Evolutionary conservation across 2,113 vertebrate genomes (phyloP).

Genomic region (Coptodon rendalli): DNA sequence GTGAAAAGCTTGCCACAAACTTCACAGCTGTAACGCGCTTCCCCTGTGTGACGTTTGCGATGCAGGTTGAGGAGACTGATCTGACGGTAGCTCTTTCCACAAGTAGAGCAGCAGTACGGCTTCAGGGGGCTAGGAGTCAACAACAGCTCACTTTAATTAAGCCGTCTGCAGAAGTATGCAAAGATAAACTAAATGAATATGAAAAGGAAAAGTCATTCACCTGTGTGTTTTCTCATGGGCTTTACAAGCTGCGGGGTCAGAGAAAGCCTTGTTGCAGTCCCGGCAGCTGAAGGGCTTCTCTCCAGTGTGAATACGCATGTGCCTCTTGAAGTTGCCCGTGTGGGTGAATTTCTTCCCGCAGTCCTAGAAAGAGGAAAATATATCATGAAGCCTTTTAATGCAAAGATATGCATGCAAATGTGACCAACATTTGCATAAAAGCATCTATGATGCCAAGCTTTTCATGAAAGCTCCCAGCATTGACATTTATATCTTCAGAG

Average conservation of each 20-base stretch:
- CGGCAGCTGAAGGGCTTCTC: constrained; percentile 95
- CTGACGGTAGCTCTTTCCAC: constrained; percentile 95
- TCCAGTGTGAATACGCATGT: constrained; percentile 96
- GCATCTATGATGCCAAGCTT: neutral
- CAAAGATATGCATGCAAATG: neutral
- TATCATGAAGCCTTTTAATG: neutral
- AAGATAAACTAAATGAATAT: neutral
- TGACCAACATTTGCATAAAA: neutral
- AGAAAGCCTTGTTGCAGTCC: constrained; percentile 94
- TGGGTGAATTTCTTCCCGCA: constrained; percentile 97
- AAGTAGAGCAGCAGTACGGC: constrained; percentile 89
- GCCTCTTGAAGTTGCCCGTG: constrained; percentile 94
- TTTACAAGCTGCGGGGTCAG: constrained; percentile 92
- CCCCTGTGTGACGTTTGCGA: constrained; percentile 94
- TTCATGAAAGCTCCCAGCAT: neutral
- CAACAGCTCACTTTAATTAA: neutral
- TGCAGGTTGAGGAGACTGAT: constrained; percentile 96
- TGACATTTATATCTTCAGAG: neutral
- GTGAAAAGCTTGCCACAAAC: constrained; percentile 95
- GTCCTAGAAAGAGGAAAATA: constrained; percentile 68
- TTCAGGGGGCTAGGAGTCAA: constrained; percentile 81
- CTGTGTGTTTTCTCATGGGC: constrained; percentile 98
- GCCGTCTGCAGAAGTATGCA: neutral
- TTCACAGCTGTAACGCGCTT: constrained; percentile 89
- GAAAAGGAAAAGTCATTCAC: constrained; percentile 43